Conservation (phyloP, 53 echinoderm and acorn worm species). For the Arbacia lixula region DNA sequence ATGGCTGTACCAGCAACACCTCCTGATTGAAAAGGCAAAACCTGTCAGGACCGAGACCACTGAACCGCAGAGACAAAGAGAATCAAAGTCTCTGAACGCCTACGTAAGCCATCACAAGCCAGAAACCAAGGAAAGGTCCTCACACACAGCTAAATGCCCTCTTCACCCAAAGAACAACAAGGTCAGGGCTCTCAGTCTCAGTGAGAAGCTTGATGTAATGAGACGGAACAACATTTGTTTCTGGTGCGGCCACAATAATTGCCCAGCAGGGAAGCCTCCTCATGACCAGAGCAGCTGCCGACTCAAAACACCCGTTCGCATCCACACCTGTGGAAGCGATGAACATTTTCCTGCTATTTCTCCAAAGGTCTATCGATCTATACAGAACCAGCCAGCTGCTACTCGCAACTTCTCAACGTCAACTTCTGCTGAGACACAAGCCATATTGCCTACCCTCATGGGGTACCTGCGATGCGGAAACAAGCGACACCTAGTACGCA, state of each 20-base stretch:
- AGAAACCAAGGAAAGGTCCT: not conserved
- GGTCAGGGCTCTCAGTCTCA: constrained; percentile 35
- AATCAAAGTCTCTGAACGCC: not conserved
- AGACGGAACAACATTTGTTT: constrained; percentile 52
- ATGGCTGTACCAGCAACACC: constrained; percentile 19
- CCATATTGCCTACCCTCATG: constrained; percentile 47
- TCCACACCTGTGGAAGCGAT: constrained; percentile 68
- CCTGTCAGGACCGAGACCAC: not conserved
- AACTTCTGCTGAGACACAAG: not conserved
- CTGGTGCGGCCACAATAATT: constrained; percentile 68
- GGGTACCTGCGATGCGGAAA: constrained; percentile 33
- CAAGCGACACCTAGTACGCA: constrained; percentile 19
- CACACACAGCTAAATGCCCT: not conserved
- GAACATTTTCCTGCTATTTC: constrained; percentile 76
- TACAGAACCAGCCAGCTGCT: constrained; percentile 1
- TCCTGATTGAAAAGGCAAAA: not conserved
- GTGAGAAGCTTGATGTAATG: constrained; percentile 61
- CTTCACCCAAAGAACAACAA: constrained; percentile 64
- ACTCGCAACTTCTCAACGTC: too few species aligned
- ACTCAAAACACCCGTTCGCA: constrained; percentile 50
- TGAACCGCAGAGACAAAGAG: not conserved
- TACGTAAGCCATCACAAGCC: not conserved
- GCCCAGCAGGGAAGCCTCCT: constrained; percentile 61
- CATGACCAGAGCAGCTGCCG: constrained; percentile 52
- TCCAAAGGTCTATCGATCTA: constrained; percentile 67